Evolutionary conservation across 2,113 vertebrate genomes (phyloP), one percentile per base, ranked within the genome.

Genomic region (Monopterus albus): DNA sequence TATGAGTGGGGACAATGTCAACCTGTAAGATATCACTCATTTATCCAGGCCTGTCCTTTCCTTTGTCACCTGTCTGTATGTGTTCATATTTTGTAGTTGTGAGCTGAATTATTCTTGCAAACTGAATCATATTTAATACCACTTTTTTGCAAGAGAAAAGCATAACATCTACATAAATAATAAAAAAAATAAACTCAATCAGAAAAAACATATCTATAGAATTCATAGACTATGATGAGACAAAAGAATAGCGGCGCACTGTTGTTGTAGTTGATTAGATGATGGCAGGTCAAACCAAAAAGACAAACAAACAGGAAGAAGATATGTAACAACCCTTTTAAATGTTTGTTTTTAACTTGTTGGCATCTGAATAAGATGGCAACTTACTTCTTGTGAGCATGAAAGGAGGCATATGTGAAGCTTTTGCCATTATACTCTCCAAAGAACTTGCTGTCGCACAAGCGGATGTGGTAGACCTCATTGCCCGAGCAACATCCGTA

Each of bases 401-500:
- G 96, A 70, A 99, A 99, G 72, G 97, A 97, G 38, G 97, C 96
- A 45, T 98, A 99, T 4, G 96, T 98, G 76, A 99, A 99, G 87
- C 97, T 98, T 80, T 99, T 99, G 58, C 95, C 96, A 72, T 96
- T 96, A 28, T 97, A 98, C 73, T 99, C 97, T 52, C 96, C 94
- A 89, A 98, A 98, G 91, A 99, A 97, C 65, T 95, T 95, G 85
- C 97, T 99, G 91, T 99, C 96, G 79, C 94, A 94, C 88, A 99
- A 85, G 61, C 94, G 92, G 81, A 99, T 98, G 82, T 99, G 97
- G 88, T 98, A 98, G 13, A 99, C 96, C 91, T 99, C 97, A 7
- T 98, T 99, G 74, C 96, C 96, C 0, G 97, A 99, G 87, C 96
- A 99, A 70, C 95, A 94, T 28, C 97, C 97, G 7, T 99, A 99